Evolutionary conservation across 1,140 invertebrate genomes (phyloP).

Genomic region (Chymomyza costata): DNA sequence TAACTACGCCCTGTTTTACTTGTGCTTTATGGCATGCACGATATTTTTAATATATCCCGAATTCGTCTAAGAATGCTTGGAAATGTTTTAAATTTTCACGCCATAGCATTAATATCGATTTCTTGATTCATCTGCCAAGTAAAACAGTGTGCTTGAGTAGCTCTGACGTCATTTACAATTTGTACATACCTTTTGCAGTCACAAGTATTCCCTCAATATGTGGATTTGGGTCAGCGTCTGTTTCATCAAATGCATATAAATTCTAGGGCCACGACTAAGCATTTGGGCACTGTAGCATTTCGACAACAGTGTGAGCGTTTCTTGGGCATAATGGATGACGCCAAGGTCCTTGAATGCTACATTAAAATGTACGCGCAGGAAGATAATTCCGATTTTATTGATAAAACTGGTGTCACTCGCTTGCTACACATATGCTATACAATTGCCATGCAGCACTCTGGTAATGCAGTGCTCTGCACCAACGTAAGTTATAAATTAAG

Average conservation of each 20-base stretch:
- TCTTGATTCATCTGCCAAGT: too few relatives aligned
- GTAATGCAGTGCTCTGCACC: conserved; percentile 77
- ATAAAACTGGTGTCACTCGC: conserved; percentile 78
- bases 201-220: conserved; percentile 87
- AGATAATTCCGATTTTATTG: conserved; percentile 69
- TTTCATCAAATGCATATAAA: conserved; percentile 80
- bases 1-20: too few relatives aligned
- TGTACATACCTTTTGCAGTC: conserved; percentile 76
- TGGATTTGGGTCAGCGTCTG: conserved; percentile 82
- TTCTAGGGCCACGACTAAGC: conserved; percentile 79
- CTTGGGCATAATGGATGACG: conserved; percentile 81
- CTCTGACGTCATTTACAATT: too few relatives aligned
- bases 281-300: conserved; percentile 80
- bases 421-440: conserved; percentile 84
- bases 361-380: conserved; percentile 79
- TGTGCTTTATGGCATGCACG: too few relatives aligned
- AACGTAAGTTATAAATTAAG: conserved; percentile 27
- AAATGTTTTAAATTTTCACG: too few relatives aligned
- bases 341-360: conserved; percentile 80
- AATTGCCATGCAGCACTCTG: conserved; percentile 84
- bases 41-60: too few relatives aligned
- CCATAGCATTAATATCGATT: too few relatives aligned
- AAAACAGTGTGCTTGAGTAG: too few relatives aligned
- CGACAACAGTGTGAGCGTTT: conserved; percentile 84
- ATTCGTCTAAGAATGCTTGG: too few relatives aligned